These are phyloP conservation scores for Laticauda colubrina DNA, from an alignment of 2,113 vertebrate genomes.

Conservation along the genomic window DNA sequence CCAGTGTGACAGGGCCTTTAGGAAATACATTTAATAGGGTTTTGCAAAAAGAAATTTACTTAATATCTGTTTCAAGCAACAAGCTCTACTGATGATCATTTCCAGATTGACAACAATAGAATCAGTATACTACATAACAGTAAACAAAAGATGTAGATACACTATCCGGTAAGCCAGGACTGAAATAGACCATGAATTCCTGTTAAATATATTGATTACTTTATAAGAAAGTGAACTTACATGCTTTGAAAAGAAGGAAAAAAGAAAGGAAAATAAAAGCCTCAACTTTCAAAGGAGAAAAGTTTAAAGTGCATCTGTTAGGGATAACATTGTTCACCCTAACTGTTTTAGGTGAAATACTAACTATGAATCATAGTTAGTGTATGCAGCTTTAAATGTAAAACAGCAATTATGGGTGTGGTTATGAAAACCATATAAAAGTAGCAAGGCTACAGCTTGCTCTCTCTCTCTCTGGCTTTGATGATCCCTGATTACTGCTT, in stretches of 20 bases:
- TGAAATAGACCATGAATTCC: not conserved
- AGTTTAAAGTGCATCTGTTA: not conserved
- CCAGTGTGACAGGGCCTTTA: too few relatives aligned
- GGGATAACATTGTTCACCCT: too few relatives aligned
- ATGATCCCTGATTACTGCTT: too few relatives aligned
- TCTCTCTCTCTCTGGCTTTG: too few relatives aligned
- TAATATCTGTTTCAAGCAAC: not conserved
- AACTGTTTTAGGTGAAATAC: too few relatives aligned
- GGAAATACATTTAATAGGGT: not conserved
- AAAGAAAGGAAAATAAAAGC: not conserved
- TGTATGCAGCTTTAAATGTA: too few relatives aligned
- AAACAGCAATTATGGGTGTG: too few relatives aligned
- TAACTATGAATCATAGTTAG: too few relatives aligned
- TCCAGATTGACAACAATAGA: not conserved
- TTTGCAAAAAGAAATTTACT: not conserved
- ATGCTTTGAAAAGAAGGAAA: not conserved
- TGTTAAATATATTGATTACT: not conserved
- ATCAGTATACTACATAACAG: not conserved
- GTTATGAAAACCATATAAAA: too few relatives aligned
- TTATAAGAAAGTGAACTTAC: not conserved
- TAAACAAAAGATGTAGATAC: not conserved
- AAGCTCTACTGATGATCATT: not conserved
- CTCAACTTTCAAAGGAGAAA: not conserved
- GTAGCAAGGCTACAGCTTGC: too few relatives aligned
- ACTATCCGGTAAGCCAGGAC: not conserved